phyloP scores from a whole-genome alignment of 2,888 invertebrate genomes.

The Mamestra brassicae region DNA sequence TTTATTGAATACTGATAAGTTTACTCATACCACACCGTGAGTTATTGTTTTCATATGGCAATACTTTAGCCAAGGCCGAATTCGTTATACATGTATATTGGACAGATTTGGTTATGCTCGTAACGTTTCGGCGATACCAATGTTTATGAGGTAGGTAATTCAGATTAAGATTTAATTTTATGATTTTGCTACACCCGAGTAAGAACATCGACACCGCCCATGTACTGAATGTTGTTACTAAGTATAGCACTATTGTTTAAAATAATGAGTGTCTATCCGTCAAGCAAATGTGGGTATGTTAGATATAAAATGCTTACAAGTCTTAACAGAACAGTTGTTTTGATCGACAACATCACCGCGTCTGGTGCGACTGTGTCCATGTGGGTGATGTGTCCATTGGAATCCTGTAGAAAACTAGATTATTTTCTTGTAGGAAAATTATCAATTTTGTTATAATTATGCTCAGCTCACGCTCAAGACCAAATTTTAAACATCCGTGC shows the following conservation, averaged over 20 bases:
- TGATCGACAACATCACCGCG: too few relatives aligned
- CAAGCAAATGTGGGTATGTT: background rate
- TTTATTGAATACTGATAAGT: constrained; percentile 84
- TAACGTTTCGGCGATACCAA: constrained; percentile 43
- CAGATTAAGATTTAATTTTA: constrained; percentile 20
- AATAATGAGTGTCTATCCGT: background rate
- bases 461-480: background rate
- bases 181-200: constrained; percentile 12
- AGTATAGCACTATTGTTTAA: background rate
- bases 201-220: background rate
- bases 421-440: background rate
- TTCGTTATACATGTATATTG: constrained; percentile 52
- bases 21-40: constrained; percentile 73
- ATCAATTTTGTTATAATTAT: background rate
- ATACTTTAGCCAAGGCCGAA: constrained; percentile 66
- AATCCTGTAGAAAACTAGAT: background rate
- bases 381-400: background rate
- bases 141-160: constrained; percentile 46
- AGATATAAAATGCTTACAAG: background rate
- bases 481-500: background rate
- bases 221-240: background rate
- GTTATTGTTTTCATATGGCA: constrained; percentile 72
- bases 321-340: background rate
- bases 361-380: background rate
- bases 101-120: constrained; percentile 51